Evolutionary conservation across 2,888 invertebrate genomes (phyloP).

Genomic region (Ophion ellenae): DNA sequence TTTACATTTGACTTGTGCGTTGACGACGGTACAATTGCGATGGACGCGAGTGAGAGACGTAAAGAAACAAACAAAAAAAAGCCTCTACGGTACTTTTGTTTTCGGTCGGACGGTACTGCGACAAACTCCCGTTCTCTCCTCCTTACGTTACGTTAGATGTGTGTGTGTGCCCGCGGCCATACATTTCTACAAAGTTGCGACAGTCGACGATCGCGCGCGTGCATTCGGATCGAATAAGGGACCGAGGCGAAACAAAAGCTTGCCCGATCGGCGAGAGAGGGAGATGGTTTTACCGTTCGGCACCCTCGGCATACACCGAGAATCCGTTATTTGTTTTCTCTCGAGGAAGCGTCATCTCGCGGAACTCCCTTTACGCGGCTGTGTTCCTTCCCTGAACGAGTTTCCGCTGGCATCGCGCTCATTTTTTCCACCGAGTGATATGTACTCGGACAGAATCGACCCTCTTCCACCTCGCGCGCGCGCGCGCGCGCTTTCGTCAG

Average conservation of each 20-base stretch:
- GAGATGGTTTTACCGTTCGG: background rate
- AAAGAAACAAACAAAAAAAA: slow-evolving; percentile 1
- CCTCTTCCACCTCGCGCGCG: no score
- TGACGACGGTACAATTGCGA: slow-evolving; percentile 43
- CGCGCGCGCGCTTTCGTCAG: no score
- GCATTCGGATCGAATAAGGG: background rate
- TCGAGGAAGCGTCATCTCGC: no score
- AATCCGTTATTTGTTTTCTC: no score
- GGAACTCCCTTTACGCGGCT: no score
- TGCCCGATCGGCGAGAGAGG: background rate
- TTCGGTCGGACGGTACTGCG: slow-evolving; percentile 52
- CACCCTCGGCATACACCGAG: no score
- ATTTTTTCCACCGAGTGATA: no score
- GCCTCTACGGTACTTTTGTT: slow-evolving; percentile 47
- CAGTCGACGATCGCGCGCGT: slow-evolving; percentile 46
- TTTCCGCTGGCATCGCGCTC: no score
- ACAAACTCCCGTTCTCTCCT: slow-evolving; percentile 50
- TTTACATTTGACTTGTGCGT: slow-evolving; percentile 32
- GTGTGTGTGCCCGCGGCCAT: background rate
- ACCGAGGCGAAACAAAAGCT: background rate
- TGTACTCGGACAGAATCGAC: no score
- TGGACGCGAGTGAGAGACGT: slow-evolving; percentile 7
- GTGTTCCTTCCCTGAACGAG: no score
- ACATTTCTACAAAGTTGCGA: background rate
- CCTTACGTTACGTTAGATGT: background rate